Evolutionary conservation across 2,113 vertebrate genomes (phyloP), one percentile per base, ranked within the genome.

Genomic region (Aegithalos caudatus): DNA sequence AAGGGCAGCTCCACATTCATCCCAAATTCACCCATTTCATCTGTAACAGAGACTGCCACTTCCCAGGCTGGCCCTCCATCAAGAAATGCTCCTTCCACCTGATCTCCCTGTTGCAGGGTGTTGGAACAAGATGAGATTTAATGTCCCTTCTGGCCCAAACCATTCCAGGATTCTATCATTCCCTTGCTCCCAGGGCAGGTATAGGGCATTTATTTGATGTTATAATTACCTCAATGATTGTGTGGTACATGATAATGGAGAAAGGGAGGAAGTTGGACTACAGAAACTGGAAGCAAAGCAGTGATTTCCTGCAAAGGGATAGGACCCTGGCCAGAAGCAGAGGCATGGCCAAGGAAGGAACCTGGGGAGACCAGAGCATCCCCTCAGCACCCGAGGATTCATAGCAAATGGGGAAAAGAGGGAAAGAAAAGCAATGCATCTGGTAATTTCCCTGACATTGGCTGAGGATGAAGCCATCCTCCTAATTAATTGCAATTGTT

Each of bases 391-490:
- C 38, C 14, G 0, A 6, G 1, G 29, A 11, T 18, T 90, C 23
- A 1, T 4, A 16, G 18, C 45, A 86, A 76, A 53, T 24, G 37
- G 27, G 33, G 62, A 27, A 29, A 70, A 56, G 11, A 47, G 27
- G 20, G 51, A 21, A 44, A 56, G 33, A 45, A 79, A 72, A 25
- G n/a, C 33, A 29, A 10, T 3, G 10, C 94, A 71, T 64, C 44
- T 5, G 11, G 21, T 74, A 22, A 76, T 81, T 91, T 82, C 57
- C 72, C 66, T 65, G 54, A 25, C 37, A 16, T 2, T n/a, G 78
- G 57, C 78, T 37, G 84, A 88, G 84, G 50, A 83, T 62, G 72
- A 92, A 95, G 21, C 65, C 56, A 23, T 69, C 77, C 62, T 91
- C 53, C 84, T 87, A 66, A 91, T 85, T 87, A 79, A 81, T 72